phyloP scores from a whole-genome alignment of 1,140 invertebrate genomes.

The Aphis craccivora region DNA sequence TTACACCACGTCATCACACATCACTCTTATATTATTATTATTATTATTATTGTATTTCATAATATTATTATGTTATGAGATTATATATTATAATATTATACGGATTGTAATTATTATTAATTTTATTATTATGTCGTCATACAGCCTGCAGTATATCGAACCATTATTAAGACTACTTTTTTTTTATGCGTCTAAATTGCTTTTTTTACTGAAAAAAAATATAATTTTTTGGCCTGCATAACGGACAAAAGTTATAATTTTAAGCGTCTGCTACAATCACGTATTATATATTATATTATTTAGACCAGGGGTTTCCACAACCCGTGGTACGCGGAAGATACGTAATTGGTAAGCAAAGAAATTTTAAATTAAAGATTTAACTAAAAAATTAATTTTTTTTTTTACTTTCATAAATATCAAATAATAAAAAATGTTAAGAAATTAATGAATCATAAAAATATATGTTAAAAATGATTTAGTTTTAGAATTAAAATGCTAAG shows the following conservation, averaged over 20 bases:
- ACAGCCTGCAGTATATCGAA: not conserved
- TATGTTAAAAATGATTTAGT: no score
- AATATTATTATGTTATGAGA: not conserved
- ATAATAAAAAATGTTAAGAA: no score
- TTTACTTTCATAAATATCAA: no score
- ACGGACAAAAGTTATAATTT: not conserved
- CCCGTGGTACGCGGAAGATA: no score
- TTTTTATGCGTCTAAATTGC: not conserved
- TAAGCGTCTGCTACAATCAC: not conserved
- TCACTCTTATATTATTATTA: not conserved
- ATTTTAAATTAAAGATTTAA: no score
- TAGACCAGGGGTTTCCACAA: no score
- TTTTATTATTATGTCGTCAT: not conserved
- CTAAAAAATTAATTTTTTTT: no score
- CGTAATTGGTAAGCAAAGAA: no score
- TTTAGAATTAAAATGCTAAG: no score
- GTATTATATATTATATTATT: not conserved
- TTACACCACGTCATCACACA: constrained; percentile 48
- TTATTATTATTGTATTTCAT: not conserved
- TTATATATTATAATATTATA: not conserved
- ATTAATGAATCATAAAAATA: no score
- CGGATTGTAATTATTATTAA: not conserved
- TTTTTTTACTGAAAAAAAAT: not conserved
- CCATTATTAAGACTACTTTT: no score
- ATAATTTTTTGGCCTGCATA: not conserved